These are phyloP conservation scores for Subacronicta megacephala DNA, from an alignment of 2,888 invertebrate genomes.

Conservation along the genomic window DNA sequence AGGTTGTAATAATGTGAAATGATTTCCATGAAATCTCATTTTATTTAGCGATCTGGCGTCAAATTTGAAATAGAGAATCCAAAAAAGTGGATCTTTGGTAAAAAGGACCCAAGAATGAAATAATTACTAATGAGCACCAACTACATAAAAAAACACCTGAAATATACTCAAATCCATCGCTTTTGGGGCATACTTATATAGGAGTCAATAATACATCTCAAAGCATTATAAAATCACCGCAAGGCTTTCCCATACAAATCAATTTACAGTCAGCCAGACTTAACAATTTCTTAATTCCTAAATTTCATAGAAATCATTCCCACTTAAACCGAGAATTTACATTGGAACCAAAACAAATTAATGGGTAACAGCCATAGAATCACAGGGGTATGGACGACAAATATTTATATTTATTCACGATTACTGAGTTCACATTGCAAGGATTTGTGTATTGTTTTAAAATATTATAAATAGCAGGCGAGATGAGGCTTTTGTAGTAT, in stretches of 20 bases:
- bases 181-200: neutral
- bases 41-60: no score
- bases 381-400: conserved; percentile 69
- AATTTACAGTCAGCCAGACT: neutral
- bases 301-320: conserved; percentile 18
- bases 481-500: no score
- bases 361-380: conserved; percentile 74
- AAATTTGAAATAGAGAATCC: no score
- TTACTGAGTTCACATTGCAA: conserved; percentile 31
- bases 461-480: no score
- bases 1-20: conserved; percentile 4
- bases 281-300: neutral
- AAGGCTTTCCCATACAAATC: neutral
- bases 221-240: no score
- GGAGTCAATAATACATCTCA: no score
- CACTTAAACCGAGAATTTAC: conserved; percentile 23
- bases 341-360: conserved; percentile 50
- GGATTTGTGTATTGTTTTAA: neutral
- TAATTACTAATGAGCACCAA: no score
- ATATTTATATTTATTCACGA: conserved; percentile 32
- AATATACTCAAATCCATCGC: neutral
- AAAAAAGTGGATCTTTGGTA: no score
- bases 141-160: neutral
- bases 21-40: conserved; percentile 8
- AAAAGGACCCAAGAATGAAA: neutral